A percentile compares a stretch with the other conserved stretches of the same genome.
Conservation (phyloP, 64 coral and sea anemone genomes). For the Montipora cactus region DNA sequence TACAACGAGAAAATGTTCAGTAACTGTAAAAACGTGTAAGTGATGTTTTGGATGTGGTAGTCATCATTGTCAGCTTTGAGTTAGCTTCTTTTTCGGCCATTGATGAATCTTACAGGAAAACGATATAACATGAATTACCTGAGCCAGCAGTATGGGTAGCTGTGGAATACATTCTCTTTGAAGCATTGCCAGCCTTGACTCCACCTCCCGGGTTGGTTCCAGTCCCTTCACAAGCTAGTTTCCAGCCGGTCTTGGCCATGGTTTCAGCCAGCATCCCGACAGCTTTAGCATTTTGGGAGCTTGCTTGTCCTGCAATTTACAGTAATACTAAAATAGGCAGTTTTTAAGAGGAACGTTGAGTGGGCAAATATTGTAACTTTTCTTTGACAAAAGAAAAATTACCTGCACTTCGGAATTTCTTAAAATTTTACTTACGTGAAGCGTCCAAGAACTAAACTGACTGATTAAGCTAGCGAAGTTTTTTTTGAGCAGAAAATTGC, state of each 20-base stretch:
- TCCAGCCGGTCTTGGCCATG: slow-evolving; percentile 77
- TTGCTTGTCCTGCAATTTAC: slow-evolving; percentile 14
- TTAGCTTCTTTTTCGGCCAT: too few relatives aligned
- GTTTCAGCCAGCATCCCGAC: slow-evolving; percentile 67
- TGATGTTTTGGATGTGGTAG: too few relatives aligned
- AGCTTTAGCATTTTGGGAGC: slow-evolving; percentile 65
- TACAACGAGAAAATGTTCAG: too few relatives aligned
- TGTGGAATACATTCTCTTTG: slow-evolving; percentile 75
- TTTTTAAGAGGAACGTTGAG: not conserved
- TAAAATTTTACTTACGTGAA: too few relatives aligned
- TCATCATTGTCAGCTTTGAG: too few relatives aligned
- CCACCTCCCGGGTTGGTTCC: not conserved
- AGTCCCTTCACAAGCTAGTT: slow-evolving; percentile 25
- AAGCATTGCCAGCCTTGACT: not conserved
- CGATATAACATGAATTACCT: not conserved
- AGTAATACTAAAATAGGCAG: not conserved
- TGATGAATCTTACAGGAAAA: too few relatives aligned
- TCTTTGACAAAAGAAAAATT: not conserved
- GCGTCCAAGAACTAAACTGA: too few relatives aligned
- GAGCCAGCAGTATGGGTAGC: not conserved
- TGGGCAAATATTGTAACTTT: not conserved
- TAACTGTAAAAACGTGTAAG: too few relatives aligned
- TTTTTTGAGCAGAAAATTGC: too few relatives aligned
- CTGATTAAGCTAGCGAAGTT: too few relatives aligned
- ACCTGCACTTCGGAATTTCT: too few relatives aligned